These are phyloP conservation scores for Cerastoderma edule DNA, from an alignment of 2,888 invertebrate species.

Conservation along the genomic window DNA sequence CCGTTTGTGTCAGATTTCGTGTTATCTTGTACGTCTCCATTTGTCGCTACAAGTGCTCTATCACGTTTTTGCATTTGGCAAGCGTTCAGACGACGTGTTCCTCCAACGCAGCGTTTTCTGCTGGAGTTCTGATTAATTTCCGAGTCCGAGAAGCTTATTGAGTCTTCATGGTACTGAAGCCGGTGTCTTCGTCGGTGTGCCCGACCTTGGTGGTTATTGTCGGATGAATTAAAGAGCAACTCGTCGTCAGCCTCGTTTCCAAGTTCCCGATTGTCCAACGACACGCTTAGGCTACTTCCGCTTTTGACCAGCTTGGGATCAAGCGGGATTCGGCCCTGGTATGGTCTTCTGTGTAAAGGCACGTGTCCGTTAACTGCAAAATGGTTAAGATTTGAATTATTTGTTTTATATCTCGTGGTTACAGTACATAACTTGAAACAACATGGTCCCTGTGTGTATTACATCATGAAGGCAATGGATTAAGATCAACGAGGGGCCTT, in stretches of 20 bases:
- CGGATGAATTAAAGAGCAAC: neutral
- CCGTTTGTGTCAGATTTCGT: too few species aligned
- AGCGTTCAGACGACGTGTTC: neutral
- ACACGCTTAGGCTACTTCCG: conserved; percentile 42
- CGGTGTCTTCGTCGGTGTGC: conserved; percentile 31
- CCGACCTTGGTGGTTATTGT: conserved; percentile 7
- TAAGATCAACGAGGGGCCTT: too few species aligned
- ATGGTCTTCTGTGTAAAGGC: conserved; percentile 47
- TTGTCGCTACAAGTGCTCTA: too few species aligned
- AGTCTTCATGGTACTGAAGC: conserved; percentile 31
- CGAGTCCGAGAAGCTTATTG: conserved; percentile 58
- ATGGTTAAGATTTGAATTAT: neutral
- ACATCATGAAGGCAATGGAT: too few species aligned
- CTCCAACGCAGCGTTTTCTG: neutral
- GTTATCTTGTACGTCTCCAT: too few species aligned
- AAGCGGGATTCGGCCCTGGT: conserved; percentile 50
- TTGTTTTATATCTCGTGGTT: too few species aligned
- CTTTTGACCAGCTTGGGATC: conserved; percentile 59
- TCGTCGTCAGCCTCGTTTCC: conserved; percentile 58
- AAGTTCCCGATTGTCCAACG: conserved; percentile 37
- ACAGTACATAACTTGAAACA: too few species aligned
- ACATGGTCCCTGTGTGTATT: too few species aligned
- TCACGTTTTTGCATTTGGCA: too few species aligned
- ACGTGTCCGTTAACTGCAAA: conserved; percentile 49
- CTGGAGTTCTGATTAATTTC: conserved; percentile 40